A percentile compares a stretch with the other conserved stretches of the same genome.
Conservation (phyloP, 2,888 invertebrate species). For the Agonum fuliginosum region DNA sequence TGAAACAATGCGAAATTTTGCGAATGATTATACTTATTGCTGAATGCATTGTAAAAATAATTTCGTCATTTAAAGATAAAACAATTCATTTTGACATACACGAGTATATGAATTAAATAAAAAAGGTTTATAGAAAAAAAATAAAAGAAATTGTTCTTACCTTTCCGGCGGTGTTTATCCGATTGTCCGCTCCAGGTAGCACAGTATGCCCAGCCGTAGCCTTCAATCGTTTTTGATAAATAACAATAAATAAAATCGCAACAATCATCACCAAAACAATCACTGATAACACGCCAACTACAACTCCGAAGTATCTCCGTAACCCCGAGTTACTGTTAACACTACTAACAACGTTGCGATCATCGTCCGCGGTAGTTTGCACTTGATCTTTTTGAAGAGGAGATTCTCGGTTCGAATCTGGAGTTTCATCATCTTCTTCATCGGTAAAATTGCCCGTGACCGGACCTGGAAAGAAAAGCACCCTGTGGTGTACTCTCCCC, state of each 20-base stretch:
- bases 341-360: conserved; percentile 69
- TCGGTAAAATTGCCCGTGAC: conserved; percentile 70
- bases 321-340: conserved; percentile 68
- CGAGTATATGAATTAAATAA: no score
- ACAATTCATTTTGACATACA: no score
- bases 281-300: conserved; percentile 70
- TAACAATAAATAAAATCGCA: conserved; percentile 69
- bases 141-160: conserved; percentile 26
- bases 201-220: conserved; percentile 66
- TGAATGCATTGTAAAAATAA: no score
- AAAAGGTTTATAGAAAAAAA: background rate
- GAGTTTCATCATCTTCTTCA: conserved; percentile 66
- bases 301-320: conserved; percentile 70
- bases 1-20: no score
- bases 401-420: background rate
- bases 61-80: no score
- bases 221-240: conserved; percentile 70
- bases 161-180: conserved; percentile 45
- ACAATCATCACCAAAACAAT: conserved; percentile 70
- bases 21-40: no score
- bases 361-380: conserved; percentile 60
- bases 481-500: no score
- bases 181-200: conserved; percentile 50
- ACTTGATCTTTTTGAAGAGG: conserved; percentile 67
- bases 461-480: conserved; percentile 64